A percentile compares a stretch with the other conserved stretches of the same genome.
phyloP scores from a whole-genome alignment of 2,888 invertebrate genomes.

The Eulithis prunata region DNA sequence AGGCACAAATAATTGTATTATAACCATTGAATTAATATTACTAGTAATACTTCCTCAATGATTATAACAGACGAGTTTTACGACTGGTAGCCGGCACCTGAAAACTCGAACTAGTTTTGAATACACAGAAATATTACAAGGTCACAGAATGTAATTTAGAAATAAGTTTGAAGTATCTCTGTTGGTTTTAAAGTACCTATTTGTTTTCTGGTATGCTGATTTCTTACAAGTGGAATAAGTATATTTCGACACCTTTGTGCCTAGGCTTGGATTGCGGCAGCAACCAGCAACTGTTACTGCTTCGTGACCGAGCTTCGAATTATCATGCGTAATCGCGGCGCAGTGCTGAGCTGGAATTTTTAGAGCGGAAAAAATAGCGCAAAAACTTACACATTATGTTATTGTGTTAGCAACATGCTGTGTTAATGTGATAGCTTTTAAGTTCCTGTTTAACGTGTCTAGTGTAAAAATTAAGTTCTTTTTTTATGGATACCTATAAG shows the following conservation, averaged over 20 bases:
- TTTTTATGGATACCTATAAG: too few species aligned
- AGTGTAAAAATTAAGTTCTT: too few species aligned
- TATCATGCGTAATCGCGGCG: constrained; percentile 31
- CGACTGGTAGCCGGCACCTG: not conserved
- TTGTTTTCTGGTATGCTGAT: constrained; percentile 25
- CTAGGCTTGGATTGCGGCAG: constrained; percentile 57
- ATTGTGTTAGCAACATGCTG: not conserved
- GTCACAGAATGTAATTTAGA: too few species aligned
- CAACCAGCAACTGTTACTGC: constrained; percentile 39
- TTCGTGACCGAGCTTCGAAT: constrained; percentile 49
- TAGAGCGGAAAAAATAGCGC: constrained; percentile 32
- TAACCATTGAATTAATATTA: too few species aligned
- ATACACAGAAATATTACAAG: too few species aligned
- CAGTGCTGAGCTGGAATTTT: constrained; percentile 19
- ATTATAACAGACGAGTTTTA: not conserved
- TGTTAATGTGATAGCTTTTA: constrained; percentile 2
- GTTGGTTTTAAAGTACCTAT: too few species aligned
- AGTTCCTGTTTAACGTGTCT: constrained; percentile 13
- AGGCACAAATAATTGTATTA: not conserved
- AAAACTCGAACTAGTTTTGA: too few species aligned
- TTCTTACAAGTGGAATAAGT: constrained; percentile 26
- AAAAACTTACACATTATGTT: constrained; percentile 24
- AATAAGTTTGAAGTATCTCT: too few species aligned
- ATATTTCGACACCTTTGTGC: constrained; percentile 37
- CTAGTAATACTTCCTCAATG: too few species aligned